Evolutionary conservation across 2,113 vertebrate species (phyloP), one percentile per base, ranked within the genome.

Genomic region (Oncorhynchus keta): DNA sequence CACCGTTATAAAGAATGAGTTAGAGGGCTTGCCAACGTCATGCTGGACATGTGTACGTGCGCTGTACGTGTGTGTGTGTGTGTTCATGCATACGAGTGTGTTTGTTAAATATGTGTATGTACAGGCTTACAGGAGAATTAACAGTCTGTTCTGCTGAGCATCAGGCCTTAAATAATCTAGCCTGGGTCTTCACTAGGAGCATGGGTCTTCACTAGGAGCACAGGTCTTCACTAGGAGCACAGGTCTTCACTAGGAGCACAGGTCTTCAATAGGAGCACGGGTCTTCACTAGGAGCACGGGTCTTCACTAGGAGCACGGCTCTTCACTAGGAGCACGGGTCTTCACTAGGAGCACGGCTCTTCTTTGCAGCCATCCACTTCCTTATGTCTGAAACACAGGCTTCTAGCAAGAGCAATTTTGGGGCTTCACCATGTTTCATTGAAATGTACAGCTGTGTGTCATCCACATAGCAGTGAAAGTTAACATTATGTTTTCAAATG

Each of bases 81-180:
- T 16, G 68, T 66, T 61, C 57, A 72, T 28, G 68, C 26, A 39
- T 8, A 39, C 35, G 35, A 9, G 35, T 39, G 39, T 2, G 35
- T 35, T 35, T 35, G 35, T 8, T 35, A 7, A 35, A 35, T 35
- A 51, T 61, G 51, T 45, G n/a, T 59, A 55, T 61, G 51, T 66
- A 68, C 59, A 71, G 39, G 69, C 28, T 76, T 69, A 51, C 14
- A 70, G 35, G 79, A 85, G 81, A 88, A 86, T 90, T 72, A 86
- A 85, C 88, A 89, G 84, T 70, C 81, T 75, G 78, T 72, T 91
- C 91, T 92, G 89, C 73, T 89, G 64, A 87, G 83, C 74, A 85
- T 89, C 86, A 89, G 69, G 49, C 79, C 18, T 5, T 39, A 39
- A 9, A 9, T 9, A 9, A 39, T 39, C 8, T 9, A 39, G 35